phyloP scores from a whole-genome alignment of 37 sponge, comb jelly and placozoan species.

The Tethya wilhelma region DNA sequence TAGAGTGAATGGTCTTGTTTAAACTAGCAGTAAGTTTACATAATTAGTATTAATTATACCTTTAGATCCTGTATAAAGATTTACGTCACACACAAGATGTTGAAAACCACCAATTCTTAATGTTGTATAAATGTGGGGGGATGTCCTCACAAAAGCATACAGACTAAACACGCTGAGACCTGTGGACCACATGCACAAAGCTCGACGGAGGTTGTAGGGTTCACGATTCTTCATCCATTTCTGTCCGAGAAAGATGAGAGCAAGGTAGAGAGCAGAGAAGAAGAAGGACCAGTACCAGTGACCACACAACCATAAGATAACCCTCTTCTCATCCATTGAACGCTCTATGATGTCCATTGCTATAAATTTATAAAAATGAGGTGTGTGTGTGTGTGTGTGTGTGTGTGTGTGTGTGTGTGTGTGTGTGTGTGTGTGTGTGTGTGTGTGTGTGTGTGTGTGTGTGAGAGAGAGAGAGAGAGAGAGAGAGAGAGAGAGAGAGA shows the following conservation, averaged over 20 bases:
- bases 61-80: slow-evolving; percentile 22
- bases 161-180: slow-evolving; percentile 60
- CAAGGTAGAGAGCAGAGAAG: slow-evolving; percentile 64
- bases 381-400: neutral
- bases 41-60: no score
- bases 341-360: slow-evolving; percentile 24
- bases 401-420: no score
- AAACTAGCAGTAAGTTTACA: no score
- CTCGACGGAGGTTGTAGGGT: slow-evolving; percentile 62
- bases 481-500: neutral
- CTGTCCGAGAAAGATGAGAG: slow-evolving; percentile 58
- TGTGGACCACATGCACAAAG: slow-evolving; percentile 75
- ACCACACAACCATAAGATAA: slow-evolving; percentile 53
- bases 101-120: slow-evolving; percentile 36
- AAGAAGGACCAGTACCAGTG: slow-evolving; percentile 69
- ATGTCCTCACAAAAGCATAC: slow-evolving; percentile 6
- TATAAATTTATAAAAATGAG: no score
- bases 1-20: no score
- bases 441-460: slow-evolving; percentile 9
- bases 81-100: slow-evolving; percentile 53
- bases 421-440: no score
- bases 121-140: neutral
- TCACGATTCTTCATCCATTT: slow-evolving; percentile 59
- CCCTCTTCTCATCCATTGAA: slow-evolving; percentile 44
- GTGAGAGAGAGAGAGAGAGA: neutral